phyloP scores from a whole-genome alignment of 2,797 vertebrate genomes.

The Enteromius radiatus region DNA sequence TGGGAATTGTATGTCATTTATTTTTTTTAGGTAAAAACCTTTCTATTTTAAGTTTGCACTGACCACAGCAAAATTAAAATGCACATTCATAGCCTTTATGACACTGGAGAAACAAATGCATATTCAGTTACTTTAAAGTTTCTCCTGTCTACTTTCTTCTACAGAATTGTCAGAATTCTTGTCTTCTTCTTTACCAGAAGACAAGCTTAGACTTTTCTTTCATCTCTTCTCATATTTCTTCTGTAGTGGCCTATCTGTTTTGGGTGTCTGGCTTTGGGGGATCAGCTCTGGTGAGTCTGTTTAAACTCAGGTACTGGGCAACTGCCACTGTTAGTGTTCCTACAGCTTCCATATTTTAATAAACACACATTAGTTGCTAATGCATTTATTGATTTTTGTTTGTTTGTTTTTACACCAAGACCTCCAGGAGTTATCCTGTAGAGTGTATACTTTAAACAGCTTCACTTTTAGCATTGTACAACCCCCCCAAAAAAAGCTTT shows the following conservation, averaged over 20 bases:
- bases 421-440: neutral
- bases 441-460: neutral
- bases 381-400: neutral
- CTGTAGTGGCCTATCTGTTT: conserved; percentile 17
- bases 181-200: neutral
- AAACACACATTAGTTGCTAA: conserved; percentile 30
- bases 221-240: conserved; percentile 6
- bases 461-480: conserved; percentile 37
- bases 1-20: neutral
- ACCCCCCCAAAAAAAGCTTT: conserved; percentile 63
- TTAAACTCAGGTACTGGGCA: conserved; percentile 36
- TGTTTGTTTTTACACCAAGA: neutral
- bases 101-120: neutral
- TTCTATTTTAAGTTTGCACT: neutral
- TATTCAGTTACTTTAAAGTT: neutral
- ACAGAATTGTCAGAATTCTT: neutral
- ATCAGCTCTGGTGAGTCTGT: conserved; percentile 16
- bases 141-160: neutral
- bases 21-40: neutral
- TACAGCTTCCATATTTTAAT: conserved; percentile 17
- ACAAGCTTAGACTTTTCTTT: conserved; percentile 9
- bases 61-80: neutral
- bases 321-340: conserved; percentile 19
- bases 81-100: neutral
- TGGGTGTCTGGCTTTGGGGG: conserved; percentile 14